Percentiles rank a stretch among this genome's conserved stretches.
phyloP scores from a whole-genome alignment of 2,113 vertebrate genomes.

The Eulemur rufifrons region DNA sequence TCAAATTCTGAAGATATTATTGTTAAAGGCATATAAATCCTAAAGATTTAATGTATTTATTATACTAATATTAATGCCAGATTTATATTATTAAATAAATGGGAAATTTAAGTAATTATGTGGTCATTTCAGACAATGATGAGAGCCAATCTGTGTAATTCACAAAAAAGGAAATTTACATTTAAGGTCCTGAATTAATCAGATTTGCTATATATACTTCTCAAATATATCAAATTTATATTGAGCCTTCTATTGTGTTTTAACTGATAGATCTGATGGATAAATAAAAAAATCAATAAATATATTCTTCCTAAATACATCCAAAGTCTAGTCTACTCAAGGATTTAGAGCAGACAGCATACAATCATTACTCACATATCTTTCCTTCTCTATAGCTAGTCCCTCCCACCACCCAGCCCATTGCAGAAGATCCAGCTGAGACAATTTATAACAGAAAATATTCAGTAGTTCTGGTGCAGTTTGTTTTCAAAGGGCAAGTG shows the following conservation, averaged over 20 bases:
- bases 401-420: background rate
- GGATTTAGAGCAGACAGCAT: background rate
- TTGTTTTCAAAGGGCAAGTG: background rate
- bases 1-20: background rate
- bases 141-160: background rate
- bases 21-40: background rate
- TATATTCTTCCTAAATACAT: background rate
- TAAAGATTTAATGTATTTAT: background rate
- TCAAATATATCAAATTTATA: background rate
- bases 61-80: background rate
- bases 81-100: background rate
- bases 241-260: background rate
- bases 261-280: background rate
- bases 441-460: background rate
- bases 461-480: background rate
- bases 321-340: background rate
- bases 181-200: background rate
- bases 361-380: background rate
- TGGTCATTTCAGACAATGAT: background rate
- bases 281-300: background rate
- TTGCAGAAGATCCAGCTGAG: background rate
- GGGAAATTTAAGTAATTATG: background rate
- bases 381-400: background rate
- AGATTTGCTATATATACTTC: background rate
- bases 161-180: background rate